Percentiles rank a stretch among this genome's conserved stretches.
Evolutionary conservation across 2,888 invertebrate genomes (phyloP).

Genomic region (Leptinotarsa tumamoca): DNA sequence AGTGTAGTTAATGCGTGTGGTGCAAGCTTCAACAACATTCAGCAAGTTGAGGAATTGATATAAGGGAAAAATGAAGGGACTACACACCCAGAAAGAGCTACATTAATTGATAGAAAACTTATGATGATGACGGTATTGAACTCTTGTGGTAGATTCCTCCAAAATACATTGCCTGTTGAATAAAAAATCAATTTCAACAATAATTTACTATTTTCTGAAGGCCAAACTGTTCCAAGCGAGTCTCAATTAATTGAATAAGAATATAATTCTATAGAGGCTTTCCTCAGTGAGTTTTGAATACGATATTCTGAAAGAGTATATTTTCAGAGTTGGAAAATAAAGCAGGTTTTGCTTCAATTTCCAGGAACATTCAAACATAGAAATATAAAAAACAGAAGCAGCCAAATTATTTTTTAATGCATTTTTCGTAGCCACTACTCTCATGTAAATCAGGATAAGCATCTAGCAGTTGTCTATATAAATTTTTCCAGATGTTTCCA

Average conservation of each 20-base stretch:
- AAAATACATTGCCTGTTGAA: constrained; percentile 21
- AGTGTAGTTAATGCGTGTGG: constrained; percentile 64
- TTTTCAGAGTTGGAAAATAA: too few relatives aligned
- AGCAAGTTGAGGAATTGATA: constrained; percentile 41
- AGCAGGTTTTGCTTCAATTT: too few relatives aligned
- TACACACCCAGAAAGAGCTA: constrained; percentile 59
- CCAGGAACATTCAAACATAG: too few relatives aligned
- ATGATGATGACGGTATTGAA: constrained; percentile 44
- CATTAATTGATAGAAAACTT: constrained; percentile 47
- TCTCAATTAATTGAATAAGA: background rate
- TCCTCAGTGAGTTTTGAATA: too few relatives aligned
- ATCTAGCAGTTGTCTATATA: too few relatives aligned
- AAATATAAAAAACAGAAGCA: too few relatives aligned
- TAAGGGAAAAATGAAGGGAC: constrained; percentile 47
- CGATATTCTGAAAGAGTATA: too few relatives aligned
- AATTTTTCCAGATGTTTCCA: too few relatives aligned
- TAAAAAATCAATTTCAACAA: background rate
- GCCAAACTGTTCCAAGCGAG: background rate
- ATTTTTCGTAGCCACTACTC: too few relatives aligned
- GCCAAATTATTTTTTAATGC: too few relatives aligned
- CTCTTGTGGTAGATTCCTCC: constrained; percentile 41
- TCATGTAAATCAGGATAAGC: too few relatives aligned
- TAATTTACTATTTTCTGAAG: background rate
- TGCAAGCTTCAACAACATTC: constrained; percentile 68
- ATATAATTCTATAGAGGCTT: too few relatives aligned